Evolutionary conservation across 2,888 invertebrate genomes (phyloP), one percentile per base, ranked within the genome.

Genomic region (Eilema griseolum): DNA sequence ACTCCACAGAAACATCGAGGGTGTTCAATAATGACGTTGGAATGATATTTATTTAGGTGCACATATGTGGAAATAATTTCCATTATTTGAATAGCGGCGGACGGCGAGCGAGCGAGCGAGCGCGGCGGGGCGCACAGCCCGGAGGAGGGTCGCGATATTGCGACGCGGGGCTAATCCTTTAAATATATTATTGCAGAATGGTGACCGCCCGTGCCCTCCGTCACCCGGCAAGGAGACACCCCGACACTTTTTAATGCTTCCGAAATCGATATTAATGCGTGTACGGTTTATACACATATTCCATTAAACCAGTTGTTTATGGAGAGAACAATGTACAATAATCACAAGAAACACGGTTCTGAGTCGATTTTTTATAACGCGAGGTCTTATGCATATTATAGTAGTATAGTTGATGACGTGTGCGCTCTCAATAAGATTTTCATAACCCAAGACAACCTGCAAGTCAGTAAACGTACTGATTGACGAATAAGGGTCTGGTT

Each of bases 31-130:
- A 95, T 93, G 93, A 93, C 90, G 89, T 86, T 82, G 85, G 88
- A 90, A 94, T 93, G 91, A 93, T 94, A 93, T 94, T 94, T 94
- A 93, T 94, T 94, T 94, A 93, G 93, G 93, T 92, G 94, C 94
- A 92, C 94, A 94, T 94, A 94, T 94, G 94, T 94, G 94, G 92
- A 94, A 94, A 94, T 94, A 93, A 94, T 94, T 93, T 93, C 91
- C 93, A 94, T 94, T 94, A 94, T 95, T 95, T 93, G 93, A 93
- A 93, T 93, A 93, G 93, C 91, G 90, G 77, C 81, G 82, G 85
- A 77, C 81, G 86, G 70, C 74, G 82, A 83, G 83, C 87, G 84
- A 83, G 83, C 87, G 84, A 85, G 87, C 83, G 84, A 77, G 76
- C 81, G 78, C 83, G 85, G 76, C 81, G 78, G 81, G 80, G 80